A percentile compares a stretch with the other conserved stretches of the same genome.
phyloP scores from a whole-genome alignment of 1,140 invertebrate genomes.

The Thaumetopoea pityocampa region DNA sequence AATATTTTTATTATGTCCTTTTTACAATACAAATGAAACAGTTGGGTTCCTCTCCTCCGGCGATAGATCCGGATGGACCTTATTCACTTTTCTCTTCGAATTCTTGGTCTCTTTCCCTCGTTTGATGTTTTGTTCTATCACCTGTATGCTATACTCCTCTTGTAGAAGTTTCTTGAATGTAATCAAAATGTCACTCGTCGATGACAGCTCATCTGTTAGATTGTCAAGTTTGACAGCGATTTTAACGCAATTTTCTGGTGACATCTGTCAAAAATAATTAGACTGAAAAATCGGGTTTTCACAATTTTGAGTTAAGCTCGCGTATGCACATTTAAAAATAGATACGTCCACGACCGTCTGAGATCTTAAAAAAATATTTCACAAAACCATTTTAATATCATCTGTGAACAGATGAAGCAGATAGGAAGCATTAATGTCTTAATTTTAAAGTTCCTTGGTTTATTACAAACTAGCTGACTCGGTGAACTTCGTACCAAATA shows the following conservation, averaged over 20 bases:
- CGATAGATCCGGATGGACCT: conserved; percentile 5
- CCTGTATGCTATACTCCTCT: conserved; percentile 7
- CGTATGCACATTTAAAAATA: no score
- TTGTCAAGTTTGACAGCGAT: conserved; percentile 16
- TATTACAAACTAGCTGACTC: no score
- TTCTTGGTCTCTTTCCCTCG: conserved; percentile 9
- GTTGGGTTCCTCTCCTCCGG: conserved; percentile 3
- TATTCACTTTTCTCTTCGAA: conserved; percentile 4
- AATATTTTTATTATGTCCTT: not conserved
- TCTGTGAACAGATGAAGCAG: no score
- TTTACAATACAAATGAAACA: conserved; percentile 12
- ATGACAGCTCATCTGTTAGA: conserved; percentile 2
- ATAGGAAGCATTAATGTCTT: no score
- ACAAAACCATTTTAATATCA: no score
- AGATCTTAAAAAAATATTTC: no score
- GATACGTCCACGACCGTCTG: no score
- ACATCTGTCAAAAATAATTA: conserved; percentile 6
- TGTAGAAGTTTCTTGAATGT: conserved; percentile 5
- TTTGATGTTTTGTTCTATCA: conserved; percentile 8
- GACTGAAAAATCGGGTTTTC: not conserved
- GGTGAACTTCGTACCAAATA: no score
- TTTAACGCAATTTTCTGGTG: conserved; percentile 14
- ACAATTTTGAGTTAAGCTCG: no score
- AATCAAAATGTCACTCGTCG: not conserved
- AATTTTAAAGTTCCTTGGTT: no score